phyloP scores from a whole-genome alignment of 1,140 invertebrate species.

The Dendrolimus kikuchii region DNA sequence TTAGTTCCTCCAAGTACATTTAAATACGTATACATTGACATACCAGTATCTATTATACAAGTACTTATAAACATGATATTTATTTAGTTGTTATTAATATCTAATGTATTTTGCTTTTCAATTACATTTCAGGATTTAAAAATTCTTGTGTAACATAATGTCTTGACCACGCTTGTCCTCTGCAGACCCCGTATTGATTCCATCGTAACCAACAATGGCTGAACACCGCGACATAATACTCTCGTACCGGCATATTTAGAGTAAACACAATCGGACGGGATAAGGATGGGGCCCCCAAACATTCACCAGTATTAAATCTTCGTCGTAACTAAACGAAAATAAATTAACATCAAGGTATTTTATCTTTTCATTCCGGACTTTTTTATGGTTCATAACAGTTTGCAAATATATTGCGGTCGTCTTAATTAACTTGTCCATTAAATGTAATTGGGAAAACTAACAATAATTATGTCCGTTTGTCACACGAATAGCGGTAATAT shows the following conservation, averaged over 20 bases:
- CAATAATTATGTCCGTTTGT: too few species aligned
- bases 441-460: too few species aligned
- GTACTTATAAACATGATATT: background rate
- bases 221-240: constrained; percentile 1
- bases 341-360: constrained; percentile 7
- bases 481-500: too few species aligned
- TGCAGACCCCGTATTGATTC: constrained; percentile 21
- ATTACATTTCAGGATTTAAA: constrained; percentile 8
- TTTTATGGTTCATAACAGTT: too few species aligned
- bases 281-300: constrained; percentile 3
- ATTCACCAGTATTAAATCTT: constrained; percentile 4
- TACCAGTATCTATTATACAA: too few species aligned
- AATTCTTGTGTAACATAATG: constrained; percentile 16
- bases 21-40: too few species aligned
- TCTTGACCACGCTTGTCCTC: constrained; percentile 22
- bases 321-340: constrained; percentile 5
- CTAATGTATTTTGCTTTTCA: constrained; percentile 2
- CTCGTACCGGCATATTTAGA: background rate
- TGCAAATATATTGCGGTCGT: too few species aligned
- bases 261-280: constrained; percentile 2
- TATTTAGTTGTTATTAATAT: background rate
- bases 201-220: constrained; percentile 2
- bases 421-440: too few species aligned
- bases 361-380: background rate
- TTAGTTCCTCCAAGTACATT: too few species aligned